Evolutionary conservation across 2,797 vertebrate genomes (phyloP).

Genomic region (Manis crassicaudata): DNA sequence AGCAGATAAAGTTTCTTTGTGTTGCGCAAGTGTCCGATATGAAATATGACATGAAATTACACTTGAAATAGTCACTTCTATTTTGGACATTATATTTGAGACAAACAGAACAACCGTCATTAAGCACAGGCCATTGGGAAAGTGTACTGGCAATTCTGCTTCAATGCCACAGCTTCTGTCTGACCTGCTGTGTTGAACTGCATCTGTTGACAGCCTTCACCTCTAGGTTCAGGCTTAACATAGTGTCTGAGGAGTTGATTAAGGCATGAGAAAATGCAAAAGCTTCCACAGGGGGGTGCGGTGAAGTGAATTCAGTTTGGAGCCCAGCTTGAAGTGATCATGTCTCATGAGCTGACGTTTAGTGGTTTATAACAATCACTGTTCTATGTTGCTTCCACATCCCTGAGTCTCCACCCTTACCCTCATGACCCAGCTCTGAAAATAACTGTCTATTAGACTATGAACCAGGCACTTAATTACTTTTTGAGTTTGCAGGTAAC

Average conservation of each 20-base stretch:
- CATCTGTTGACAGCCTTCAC: constrained; percentile 19
- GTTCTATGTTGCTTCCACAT: background rate
- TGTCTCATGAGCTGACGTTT: background rate
- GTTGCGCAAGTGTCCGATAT: background rate
- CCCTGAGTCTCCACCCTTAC: background rate
- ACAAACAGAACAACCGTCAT: background rate
- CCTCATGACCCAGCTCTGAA: background rate
- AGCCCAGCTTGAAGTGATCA: background rate
- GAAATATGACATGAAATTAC: background rate
- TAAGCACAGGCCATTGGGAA: background rate
- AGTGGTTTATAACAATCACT: background rate
- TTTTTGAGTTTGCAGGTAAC: background rate
- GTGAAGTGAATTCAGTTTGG: constrained; percentile 11
- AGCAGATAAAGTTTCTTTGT: background rate
- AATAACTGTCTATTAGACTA: background rate
- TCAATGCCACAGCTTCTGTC: background rate
- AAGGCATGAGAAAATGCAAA: background rate
- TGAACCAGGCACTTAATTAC: background rate
- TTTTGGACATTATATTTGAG: background rate
- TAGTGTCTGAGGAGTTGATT: background rate
- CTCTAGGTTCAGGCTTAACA: background rate
- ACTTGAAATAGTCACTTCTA: background rate
- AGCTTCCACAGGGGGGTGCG: background rate
- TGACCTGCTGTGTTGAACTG: background rate
- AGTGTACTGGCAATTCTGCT: background rate